These are phyloP conservation scores for Helarctos malayanus DNA, from an alignment of 2,797 vertebrate species.

Conservation along the genomic window DNA sequence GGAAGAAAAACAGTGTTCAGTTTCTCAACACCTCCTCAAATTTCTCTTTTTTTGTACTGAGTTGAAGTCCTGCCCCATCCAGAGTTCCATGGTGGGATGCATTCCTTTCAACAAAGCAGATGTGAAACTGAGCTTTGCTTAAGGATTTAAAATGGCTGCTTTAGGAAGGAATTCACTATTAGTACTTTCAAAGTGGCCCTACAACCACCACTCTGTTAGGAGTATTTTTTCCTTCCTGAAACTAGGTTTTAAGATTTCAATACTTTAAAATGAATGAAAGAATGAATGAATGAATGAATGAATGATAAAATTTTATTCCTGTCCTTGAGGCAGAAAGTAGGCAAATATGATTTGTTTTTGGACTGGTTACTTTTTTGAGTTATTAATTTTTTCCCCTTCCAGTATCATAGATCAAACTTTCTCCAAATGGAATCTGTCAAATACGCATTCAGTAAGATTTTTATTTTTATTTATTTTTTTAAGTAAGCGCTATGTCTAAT, in stretches of 20 bases:
- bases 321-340: background rate
- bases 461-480: background rate
- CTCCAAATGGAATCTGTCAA: background rate
- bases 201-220: background rate
- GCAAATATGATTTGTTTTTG: background rate
- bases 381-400: constrained; percentile 17
- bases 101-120: constrained; percentile 44
- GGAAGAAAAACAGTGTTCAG: constrained; percentile 24
- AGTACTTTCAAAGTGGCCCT: background rate
- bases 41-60: constrained; percentile 21
- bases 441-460: constrained; percentile 24
- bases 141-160: background rate
- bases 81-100: background rate
- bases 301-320: constrained; percentile 22
- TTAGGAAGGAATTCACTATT: background rate
- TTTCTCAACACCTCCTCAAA: background rate
- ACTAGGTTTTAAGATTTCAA: constrained; percentile 10
- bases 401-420: background rate
- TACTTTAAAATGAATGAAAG: background rate
- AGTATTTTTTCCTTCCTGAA: background rate
- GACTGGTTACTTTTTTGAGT: background rate
- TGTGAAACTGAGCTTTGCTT: background rate
- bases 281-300: background rate
- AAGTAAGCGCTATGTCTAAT: background rate
- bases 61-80: background rate